phyloP scores from a whole-genome alignment of 2,888 invertebrate species.

The Philereme vetulata region DNA sequence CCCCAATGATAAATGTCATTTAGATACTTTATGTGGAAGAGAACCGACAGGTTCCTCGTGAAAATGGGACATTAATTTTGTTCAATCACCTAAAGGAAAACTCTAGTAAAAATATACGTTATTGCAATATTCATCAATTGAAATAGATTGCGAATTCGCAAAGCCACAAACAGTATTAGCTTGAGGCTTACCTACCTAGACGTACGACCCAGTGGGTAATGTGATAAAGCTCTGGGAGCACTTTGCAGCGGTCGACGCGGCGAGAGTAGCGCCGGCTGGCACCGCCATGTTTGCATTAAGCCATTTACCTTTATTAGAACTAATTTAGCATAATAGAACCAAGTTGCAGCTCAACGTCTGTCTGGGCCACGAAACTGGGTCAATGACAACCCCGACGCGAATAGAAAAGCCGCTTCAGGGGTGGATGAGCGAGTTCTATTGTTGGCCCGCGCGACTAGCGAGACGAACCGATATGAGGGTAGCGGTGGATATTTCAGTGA shows the following conservation, averaged over 20 bases:
- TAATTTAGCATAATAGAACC: slow-evolving; percentile 65
- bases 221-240: slow-evolving; percentile 42
- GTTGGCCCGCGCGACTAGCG: slow-evolving; percentile 54
- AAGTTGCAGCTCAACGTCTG: slow-evolving; percentile 58
- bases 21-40: slow-evolving; percentile 35
- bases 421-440: slow-evolving; percentile 65
- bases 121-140: slow-evolving; percentile 30
- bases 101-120: slow-evolving; percentile 34
- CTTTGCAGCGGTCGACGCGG: slow-evolving; percentile 40
- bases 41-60: slow-evolving; percentile 36
- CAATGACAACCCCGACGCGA: slow-evolving; percentile 77
- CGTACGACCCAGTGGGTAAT: slow-evolving; percentile 33
- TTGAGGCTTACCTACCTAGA: slow-evolving; percentile 18
- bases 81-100: slow-evolving; percentile 40
- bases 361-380: slow-evolving; percentile 70
- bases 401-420: slow-evolving; percentile 74
- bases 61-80: slow-evolving; percentile 39
- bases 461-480: slow-evolving; percentile 38
- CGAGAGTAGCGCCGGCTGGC: slow-evolving; percentile 50
- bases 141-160: slow-evolving; percentile 33
- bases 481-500: slow-evolving; percentile 33
- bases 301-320: slow-evolving; percentile 72
- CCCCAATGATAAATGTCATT: slow-evolving; percentile 38
- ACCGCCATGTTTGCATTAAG: slow-evolving; percentile 59
- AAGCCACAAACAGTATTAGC: slow-evolving; percentile 24